Percentiles rank a stretch among this genome's conserved stretches.
Evolutionary conservation across 2,113 vertebrate genomes (phyloP).

Genomic region (Artemisiospiza belli): DNA sequence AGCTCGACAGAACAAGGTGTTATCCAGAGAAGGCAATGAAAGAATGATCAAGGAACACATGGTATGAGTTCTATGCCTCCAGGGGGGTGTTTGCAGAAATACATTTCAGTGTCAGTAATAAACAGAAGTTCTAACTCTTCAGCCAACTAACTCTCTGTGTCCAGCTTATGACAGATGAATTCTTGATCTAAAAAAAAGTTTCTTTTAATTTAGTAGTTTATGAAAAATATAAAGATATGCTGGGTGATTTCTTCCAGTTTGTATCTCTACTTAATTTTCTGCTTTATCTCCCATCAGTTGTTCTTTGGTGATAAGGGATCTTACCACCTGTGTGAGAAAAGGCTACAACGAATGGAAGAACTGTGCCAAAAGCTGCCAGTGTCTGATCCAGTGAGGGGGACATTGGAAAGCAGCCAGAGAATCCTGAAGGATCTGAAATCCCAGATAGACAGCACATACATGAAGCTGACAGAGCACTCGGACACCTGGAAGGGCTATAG

Average conservation of each 20-base stretch:
- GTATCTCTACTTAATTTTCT: background rate
- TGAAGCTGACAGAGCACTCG: constrained; percentile 81
- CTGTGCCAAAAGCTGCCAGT: constrained; percentile 88
- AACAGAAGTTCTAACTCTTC: background rate
- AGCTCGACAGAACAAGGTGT: constrained; percentile 80
- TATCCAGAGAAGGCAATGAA: constrained; percentile 86
- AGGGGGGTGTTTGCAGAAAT: background rate
- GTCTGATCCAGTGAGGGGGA: constrained; percentile 79
- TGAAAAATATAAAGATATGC: background rate
- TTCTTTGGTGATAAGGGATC: constrained; percentile 88
- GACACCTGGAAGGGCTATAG: constrained; percentile 91
- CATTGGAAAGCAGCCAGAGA: constrained; percentile 69
- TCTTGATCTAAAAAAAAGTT: background rate
- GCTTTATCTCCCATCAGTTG: constrained; percentile 71
- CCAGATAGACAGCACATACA: constrained; percentile 76
- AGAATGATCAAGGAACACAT: constrained; percentile 88
- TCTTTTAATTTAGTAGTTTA: background rate
- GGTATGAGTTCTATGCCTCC: constrained; percentile 68
- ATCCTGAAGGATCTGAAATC: constrained; percentile 79
- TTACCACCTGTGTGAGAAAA: constrained; percentile 85
- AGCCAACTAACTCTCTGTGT: background rate
- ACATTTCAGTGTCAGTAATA: background rate
- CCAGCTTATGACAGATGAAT: background rate
- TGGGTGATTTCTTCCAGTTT: background rate
- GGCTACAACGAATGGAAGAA: constrained; percentile 87